Percentiles rank a stretch among this genome's conserved stretches.
These are phyloP conservation scores for Papio anubis DNA, from an alignment of 2,113 vertebrate species.

Conservation along the genomic window DNA sequence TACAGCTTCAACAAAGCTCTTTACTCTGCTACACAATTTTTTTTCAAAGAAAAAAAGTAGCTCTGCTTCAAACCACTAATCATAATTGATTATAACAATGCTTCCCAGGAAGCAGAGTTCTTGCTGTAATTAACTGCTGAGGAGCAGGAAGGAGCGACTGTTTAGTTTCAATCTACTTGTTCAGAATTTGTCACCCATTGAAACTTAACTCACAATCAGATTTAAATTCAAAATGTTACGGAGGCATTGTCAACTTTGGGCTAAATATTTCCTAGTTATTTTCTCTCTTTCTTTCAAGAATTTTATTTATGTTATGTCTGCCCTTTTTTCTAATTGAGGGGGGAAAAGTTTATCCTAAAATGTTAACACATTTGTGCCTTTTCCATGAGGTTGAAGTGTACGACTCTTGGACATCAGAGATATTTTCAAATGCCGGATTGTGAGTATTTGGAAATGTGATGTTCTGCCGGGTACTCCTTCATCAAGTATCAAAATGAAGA, in stretches of 20 bases:
- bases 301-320: background rate
- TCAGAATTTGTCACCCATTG: constrained; percentile 69
- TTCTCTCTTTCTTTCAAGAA: background rate
- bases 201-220: constrained; percentile 58
- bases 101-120: constrained; percentile 59
- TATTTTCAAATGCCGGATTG: background rate
- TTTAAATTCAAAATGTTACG: constrained; percentile 40
- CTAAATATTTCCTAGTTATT: constrained; percentile 23
- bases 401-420: background rate
- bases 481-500: background rate
- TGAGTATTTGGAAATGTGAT: background rate
- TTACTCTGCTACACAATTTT: constrained; percentile 58
- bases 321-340: constrained; percentile 16
- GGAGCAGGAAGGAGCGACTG: constrained; percentile 58
- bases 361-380: constrained; percentile 8
- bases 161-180: constrained; percentile 64
- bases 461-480: background rate
- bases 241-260: background rate
- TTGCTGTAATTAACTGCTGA: constrained; percentile 79
- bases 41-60: constrained; percentile 70
- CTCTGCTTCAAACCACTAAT: constrained; percentile 79
- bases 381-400: background rate
- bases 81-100: constrained; percentile 81
- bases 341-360: constrained; percentile 44
- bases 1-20: constrained; percentile 78